Base-by-base conservation (phyloP, 2,113 vertebrate genomes). In the Ornithorhynchus anatinus region DNA sequence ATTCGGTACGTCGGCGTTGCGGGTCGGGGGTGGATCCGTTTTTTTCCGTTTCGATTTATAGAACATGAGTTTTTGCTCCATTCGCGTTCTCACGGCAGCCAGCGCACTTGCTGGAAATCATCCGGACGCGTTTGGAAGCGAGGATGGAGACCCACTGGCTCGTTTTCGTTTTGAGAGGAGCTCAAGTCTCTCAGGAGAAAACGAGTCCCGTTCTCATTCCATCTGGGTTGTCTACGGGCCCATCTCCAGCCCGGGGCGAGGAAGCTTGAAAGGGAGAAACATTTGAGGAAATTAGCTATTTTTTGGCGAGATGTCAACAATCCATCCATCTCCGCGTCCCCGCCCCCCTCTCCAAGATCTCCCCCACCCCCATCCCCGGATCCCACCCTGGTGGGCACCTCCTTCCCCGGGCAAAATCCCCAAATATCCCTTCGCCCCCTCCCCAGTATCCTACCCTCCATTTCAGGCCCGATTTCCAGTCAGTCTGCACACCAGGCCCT, bases 261-360 rank as follows among this genome's bases (percentile, higher is more conserved):
- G 37, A 64, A 74, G 64, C 50, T 32, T 54, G 62, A 82, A 67
- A 68, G 48, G 73, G 50, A 54, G 64, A 66, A 59, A 68, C 61
- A 37, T 72, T 56, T 32, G 1, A 11, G 60, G 50, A 68, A 67
- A 57, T 79, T 76, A 82, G 42, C 69, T 36, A 38, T 44, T 25
- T 59, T 71, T 62, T 52, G 71, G 65, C 65, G 67, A 10, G 33
- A 42, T 37, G 48, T 81, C 62, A 66, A 38, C 53, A 16, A 12
- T 44, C 43, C 44, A 32, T 58, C 23, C 25, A 17, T 50, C 25
- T n/a, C n/a, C n/a, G n/a, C n/a, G n/a, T n/a, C n/a, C n/a, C n/a
- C n/a, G n/a, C n/a, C n/a, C n/a, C n/a, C n/a, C n/a, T n/a, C n/a
- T n/a, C n/a, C n/a, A n/a, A n/a, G n/a, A n/a, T n/a, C n/a, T n/a